Base-by-base conservation (phyloP, 2,113 vertebrate genomes). In the Ranitomeya imitator region DNA sequence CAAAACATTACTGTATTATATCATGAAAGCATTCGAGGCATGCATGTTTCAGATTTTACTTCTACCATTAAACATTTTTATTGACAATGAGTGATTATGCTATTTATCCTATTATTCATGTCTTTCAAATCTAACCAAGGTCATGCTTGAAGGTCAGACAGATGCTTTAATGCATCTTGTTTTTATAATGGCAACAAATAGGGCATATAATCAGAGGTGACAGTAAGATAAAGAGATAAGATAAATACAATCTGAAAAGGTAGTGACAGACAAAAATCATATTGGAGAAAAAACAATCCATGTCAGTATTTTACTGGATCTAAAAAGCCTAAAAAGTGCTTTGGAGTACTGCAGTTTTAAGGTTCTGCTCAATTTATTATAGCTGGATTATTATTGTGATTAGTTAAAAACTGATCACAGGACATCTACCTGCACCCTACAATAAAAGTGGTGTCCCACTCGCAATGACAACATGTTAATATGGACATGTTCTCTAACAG, bases 1-100 rank as follows among this genome's bases (percentile, higher is more conserved):
- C 45, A 87, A 87, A 87, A 87, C 77, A 87, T 87, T 80, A 79
- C 60, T 63, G 21, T 79, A 80, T 80, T 31, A 79, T 87, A 80
- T 67, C 86, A 80, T 80, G 77, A 87, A 71, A 51, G 61, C 51
- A 51, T 84, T 84, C 14, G 26, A 69, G 55, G 19, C 51, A 87
- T 59, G 63, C 23, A 57, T 81, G 52, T 69, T 79, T 65, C 60
- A 78, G 2, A 79, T 86, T 77, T 65, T 31, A 37, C 59, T 57
- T 55, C 31, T 13, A 55, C 82, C 18, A 67, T 67, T 55, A 52
- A 26, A 19, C 45, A 79, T 79, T 12, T 67, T 18, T 23, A 69
- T 59, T 81, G 86, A 79, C 77, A 71, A 81, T 87, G 78, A 87
- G 23, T 73, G 77, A 87, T 87, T 79, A 87, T 55, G 26, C 63